Percentiles rank a stretch among this genome's conserved stretches.
phyloP scores from a whole-genome alignment of 2,888 invertebrate species.

The Cheilosia urbana region DNA sequence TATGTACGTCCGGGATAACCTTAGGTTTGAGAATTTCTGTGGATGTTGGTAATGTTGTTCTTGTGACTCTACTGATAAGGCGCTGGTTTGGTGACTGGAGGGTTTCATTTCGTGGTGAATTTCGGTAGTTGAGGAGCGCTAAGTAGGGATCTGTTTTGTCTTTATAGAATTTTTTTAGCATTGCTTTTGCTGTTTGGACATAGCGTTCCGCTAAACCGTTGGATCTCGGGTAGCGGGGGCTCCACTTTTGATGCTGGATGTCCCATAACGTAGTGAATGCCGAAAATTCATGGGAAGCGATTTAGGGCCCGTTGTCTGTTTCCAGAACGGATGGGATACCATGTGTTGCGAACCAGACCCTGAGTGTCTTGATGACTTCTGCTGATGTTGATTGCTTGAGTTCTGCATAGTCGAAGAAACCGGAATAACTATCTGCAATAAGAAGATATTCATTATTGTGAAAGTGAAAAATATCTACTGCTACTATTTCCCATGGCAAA shows the following conservation, averaged over 20 bases:
- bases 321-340: slow-evolving; percentile 64
- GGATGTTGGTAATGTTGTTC: slow-evolving; percentile 1
- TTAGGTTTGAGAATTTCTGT: slow-evolving; percentile 48
- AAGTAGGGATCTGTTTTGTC: slow-evolving; percentile 58
- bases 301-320: slow-evolving; percentile 63
- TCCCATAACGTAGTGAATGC: slow-evolving; percentile 63
- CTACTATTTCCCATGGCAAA: slow-evolving; percentile 41
- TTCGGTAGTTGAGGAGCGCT: slow-evolving; percentile 65
- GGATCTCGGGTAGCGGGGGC: slow-evolving; percentile 64
- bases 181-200: slow-evolving; percentile 65
- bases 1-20: slow-evolving; percentile 44
- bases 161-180: slow-evolving; percentile 65
- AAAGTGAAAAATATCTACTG: slow-evolving; percentile 24
- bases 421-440: slow-evolving; percentile 59
- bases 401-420: slow-evolving; percentile 54
- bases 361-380: slow-evolving; percentile 48
- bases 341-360: slow-evolving; percentile 64
- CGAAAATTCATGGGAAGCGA: slow-evolving; percentile 57
- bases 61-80: slow-evolving; percentile 65
- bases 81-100: slow-evolving; percentile 61
- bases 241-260: slow-evolving; percentile 18
- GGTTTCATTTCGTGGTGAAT: slow-evolving; percentile 57
- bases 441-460: slow-evolving; percentile 35
- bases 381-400: slow-evolving; percentile 61
- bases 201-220: slow-evolving; percentile 69